Percentiles rank a stretch among this genome's conserved stretches.
Evolutionary conservation across 1,140 invertebrate genomes (phyloP).

Genomic region (Eupeodes corollae): DNA sequence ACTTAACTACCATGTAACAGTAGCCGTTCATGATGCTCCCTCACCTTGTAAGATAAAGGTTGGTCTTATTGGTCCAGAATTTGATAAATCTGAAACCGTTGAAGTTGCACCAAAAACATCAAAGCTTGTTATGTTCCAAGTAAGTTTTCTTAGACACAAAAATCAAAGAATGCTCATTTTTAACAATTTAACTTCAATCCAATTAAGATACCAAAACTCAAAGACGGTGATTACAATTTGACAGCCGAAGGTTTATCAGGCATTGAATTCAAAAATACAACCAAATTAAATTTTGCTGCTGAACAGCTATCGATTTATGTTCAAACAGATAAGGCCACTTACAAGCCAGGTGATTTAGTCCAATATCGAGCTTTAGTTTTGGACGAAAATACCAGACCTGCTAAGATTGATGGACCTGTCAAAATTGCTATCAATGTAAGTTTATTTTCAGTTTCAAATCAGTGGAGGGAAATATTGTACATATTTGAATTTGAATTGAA

Average conservation of each 20-base stretch:
- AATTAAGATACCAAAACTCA: slow-evolving; percentile 62
- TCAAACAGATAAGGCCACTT: slow-evolving; percentile 89
- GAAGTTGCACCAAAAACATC: slow-evolving; percentile 57
- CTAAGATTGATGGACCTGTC: slow-evolving; percentile 28
- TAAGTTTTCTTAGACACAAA: slow-evolving; percentile 4
- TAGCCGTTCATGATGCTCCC: slow-evolving; percentile 50
- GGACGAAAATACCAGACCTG: slow-evolving; percentile 59
- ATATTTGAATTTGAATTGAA: background rate
- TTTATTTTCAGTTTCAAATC: background rate
- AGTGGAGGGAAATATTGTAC: background rate
- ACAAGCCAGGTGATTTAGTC: slow-evolving; percentile 76
- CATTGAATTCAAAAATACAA: slow-evolving; percentile 60
- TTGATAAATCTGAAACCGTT: slow-evolving; percentile 54
- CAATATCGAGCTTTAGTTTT: slow-evolving; percentile 76
- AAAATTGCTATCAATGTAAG: slow-evolving; percentile 12
- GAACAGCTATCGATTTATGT: slow-evolving; percentile 85
- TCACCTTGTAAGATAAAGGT: slow-evolving; percentile 54
- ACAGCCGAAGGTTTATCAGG: slow-evolving; percentile 59
- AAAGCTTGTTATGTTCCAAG: slow-evolving; percentile 49
- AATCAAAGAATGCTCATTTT: background rate
- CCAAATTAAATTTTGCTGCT: slow-evolving; percentile 59
- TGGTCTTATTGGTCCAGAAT: slow-evolving; percentile 56
- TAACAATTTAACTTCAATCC: slow-evolving; percentile 53
- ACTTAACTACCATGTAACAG: slow-evolving; percentile 69
- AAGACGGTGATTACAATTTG: slow-evolving; percentile 65